These are phyloP conservation scores for Fistularia tabacaria DNA, from an alignment of 2,797 vertebrate genomes.

Conservation along the genomic window DNA sequence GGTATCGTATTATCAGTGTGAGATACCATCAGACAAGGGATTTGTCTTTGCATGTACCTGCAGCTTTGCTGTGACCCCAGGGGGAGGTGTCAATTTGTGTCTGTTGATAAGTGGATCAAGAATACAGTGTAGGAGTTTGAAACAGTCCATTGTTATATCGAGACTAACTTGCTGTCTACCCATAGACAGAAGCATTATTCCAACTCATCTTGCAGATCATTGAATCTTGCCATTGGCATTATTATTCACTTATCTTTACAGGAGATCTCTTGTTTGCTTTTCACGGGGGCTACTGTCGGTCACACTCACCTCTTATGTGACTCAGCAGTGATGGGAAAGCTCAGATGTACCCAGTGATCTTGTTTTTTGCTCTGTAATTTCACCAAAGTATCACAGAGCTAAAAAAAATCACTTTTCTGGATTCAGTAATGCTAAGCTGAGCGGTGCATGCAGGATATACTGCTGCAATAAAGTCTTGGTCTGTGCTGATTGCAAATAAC, in stretches of 20 bases:
- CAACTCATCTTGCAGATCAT: too few species aligned
- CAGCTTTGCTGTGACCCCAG: too few species aligned
- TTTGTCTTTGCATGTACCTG: too few species aligned
- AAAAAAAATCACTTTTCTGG: constrained; percentile 47
- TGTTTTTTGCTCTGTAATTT: constrained; percentile 44
- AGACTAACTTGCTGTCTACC: too few species aligned
- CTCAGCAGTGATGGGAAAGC: constrained; percentile 36
- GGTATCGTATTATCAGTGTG: too few species aligned
- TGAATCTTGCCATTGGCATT: constrained; percentile 1
- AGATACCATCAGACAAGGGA: too few species aligned
- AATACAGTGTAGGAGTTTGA: too few species aligned
- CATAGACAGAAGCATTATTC: too few species aligned
- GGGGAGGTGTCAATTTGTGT: too few species aligned
- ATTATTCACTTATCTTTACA: constrained; percentile 35
- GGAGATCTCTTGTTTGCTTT: constrained; percentile 43
- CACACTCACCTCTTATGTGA: constrained; percentile 53
- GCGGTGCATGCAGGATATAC: constrained; percentile 26
- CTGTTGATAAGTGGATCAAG: too few species aligned
- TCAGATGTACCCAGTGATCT: too few species aligned
- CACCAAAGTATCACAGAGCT: constrained; percentile 28
- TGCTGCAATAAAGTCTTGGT: constrained; percentile 52
- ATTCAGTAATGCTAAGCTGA: constrained; percentile 41
- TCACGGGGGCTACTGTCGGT: constrained; percentile 45
- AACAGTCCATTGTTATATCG: too few species aligned
- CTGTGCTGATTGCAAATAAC: constrained; percentile 48